Conservation (phyloP, 2,888 invertebrate genomes). For the Xanthorhoe designata region DNA sequence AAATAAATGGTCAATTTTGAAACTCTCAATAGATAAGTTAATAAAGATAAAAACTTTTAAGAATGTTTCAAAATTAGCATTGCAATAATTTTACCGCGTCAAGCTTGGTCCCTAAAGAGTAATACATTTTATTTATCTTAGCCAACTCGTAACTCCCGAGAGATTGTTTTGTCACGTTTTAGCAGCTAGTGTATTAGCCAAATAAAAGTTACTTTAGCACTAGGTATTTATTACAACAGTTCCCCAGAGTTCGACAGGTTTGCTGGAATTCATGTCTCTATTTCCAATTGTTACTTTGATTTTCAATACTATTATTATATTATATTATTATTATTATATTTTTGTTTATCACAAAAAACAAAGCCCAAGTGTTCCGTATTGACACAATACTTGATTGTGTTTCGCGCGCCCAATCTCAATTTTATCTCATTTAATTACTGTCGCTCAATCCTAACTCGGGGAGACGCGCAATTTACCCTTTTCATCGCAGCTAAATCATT, state of each 20-base stretch:
- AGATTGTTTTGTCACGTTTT: constrained; percentile 38
- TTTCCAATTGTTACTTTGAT: no score
- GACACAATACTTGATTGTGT: constrained; percentile 13
- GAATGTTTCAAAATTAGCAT: constrained; percentile 44
- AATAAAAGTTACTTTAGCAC: constrained; percentile 9
- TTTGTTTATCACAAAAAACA: background rate
- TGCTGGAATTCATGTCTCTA: background rate
- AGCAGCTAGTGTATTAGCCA: constrained; percentile 33
- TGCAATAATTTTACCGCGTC: constrained; percentile 58
- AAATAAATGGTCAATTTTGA: no score
- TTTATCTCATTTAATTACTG: constrained; percentile 42
- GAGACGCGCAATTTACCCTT: constrained; percentile 46
- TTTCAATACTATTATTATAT: no score
- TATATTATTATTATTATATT: no score
- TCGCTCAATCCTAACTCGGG: constrained; percentile 39
- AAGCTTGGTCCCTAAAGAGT: constrained; percentile 52
- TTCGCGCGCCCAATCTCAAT: constrained; percentile 28
- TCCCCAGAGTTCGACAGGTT: background rate
- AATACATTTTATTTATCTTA: constrained; percentile 63
- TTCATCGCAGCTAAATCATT: constrained; percentile 45
- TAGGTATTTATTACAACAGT: constrained; percentile 3
- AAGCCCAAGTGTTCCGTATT: constrained; percentile 1
- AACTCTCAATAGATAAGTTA: no score
- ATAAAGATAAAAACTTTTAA: no score
- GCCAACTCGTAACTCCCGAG: constrained; percentile 47